These are phyloP conservation scores for Caenorhabditis zanzibari DNA, from an alignment of 2,888 invertebrate genomes.

Conservation along the genomic window DNA sequence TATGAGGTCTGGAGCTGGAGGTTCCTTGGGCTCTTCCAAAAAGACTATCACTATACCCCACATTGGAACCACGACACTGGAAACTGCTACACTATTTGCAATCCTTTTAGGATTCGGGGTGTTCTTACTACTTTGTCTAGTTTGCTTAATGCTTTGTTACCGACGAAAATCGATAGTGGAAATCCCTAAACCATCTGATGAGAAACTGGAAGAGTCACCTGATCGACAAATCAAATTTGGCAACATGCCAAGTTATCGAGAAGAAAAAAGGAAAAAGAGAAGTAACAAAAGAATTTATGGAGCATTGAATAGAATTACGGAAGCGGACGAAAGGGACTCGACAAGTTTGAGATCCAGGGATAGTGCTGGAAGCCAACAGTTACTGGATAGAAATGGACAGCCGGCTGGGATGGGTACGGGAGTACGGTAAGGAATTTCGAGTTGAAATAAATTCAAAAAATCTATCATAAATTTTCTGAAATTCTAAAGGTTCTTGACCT, in stretches of 20 bases:
- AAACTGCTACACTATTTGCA: slow-evolving; percentile 84
- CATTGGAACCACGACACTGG: slow-evolving; percentile 77
- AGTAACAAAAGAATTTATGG: slow-evolving; percentile 81
- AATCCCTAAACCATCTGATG: slow-evolving; percentile 70
- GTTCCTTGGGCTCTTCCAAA: neutral
- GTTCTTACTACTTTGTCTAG: slow-evolving; percentile 84
- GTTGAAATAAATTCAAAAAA: no score
- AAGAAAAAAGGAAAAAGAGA: slow-evolving; percentile 81
- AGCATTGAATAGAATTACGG: slow-evolving; percentile 82
- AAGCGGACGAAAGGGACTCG: slow-evolving; percentile 78
- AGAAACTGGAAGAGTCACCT: slow-evolving; percentile 66
- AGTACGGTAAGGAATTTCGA: slow-evolving; percentile 33
- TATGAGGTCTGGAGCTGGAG: neutral
- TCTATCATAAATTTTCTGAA: no score
- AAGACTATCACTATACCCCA: slow-evolving; percentile 71
- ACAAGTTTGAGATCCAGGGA: slow-evolving; percentile 69
- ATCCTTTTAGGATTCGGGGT: slow-evolving; percentile 84
- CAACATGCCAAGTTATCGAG: slow-evolving; percentile 84
- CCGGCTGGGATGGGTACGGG: slow-evolving; percentile 15
- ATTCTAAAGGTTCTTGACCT: no score
- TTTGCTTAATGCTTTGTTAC: slow-evolving; percentile 84
- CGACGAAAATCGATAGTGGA: slow-evolving; percentile 74
- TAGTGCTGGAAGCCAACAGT: slow-evolving; percentile 73
- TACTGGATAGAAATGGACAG: slow-evolving; percentile 54
- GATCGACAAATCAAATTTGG: slow-evolving; percentile 84